Conservation (phyloP, 2,888 invertebrate species). For the Watsonalla binaria region DNA sequence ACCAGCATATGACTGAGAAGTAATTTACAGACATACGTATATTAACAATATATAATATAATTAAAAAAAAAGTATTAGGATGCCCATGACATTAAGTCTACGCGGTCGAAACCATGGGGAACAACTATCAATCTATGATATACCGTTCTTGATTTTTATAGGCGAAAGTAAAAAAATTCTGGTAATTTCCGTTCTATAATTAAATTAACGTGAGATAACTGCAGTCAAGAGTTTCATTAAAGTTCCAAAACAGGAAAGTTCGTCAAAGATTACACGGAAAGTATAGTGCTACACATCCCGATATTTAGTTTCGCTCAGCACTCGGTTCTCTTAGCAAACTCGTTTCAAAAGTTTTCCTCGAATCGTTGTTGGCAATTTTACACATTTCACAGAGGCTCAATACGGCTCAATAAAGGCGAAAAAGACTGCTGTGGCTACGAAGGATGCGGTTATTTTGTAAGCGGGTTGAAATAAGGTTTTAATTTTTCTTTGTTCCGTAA, state of each 20-base stretch:
- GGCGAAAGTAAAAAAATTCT: no score
- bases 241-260: conserved; percentile 11
- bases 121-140: no score
- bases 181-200: no score
- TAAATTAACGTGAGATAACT: no score
- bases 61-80: no score
- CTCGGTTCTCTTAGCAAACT: conserved; percentile 38
- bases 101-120: no score
- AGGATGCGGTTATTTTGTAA: conserved; percentile 8
- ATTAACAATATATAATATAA: no score
- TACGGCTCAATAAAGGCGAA: conserved; percentile 49
- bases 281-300: conserved; percentile 19
- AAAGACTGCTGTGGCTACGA: conserved; percentile 28
- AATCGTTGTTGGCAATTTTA: conserved; percentile 56
- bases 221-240: not conserved
- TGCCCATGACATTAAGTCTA: no score
- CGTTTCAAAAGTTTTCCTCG: conserved; percentile 46
- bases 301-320: conserved; percentile 42
- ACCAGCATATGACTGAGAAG: no score
- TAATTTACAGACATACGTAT: no score
- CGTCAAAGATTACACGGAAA: conserved; percentile 24
- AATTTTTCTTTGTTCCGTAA: no score
- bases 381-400: conserved; percentile 56
- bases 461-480: conserved; percentile 2
- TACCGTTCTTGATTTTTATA: no score